Evolutionary conservation across 37 sponge, comb jelly and placozoan species (phyloP).

Genomic region (Beroe forskalii): DNA sequence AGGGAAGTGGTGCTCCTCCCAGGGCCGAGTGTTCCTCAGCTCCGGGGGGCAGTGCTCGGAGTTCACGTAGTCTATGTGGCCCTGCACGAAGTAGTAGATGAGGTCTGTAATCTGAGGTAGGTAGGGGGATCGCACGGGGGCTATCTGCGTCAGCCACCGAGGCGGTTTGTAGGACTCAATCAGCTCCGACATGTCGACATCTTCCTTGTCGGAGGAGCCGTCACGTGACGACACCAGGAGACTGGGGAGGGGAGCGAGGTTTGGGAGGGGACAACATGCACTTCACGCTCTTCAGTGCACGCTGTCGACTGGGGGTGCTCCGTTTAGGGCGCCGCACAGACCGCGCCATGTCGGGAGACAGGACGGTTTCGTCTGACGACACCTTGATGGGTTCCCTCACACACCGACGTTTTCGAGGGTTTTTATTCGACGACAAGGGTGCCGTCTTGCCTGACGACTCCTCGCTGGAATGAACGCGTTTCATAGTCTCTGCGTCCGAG

Average conservation of each 20-base stretch:
- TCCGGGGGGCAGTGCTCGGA: slow-evolving; percentile 22
- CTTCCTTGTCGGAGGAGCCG: not conserved
- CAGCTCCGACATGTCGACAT: not conserved
- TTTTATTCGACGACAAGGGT: not conserved
- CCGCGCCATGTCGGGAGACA: not conserved
- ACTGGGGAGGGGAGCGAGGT: too few relatives aligned
- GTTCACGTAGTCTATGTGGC: slow-evolving; percentile 17
- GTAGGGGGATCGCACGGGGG: slow-evolving; percentile 1
- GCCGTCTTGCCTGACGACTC: not conserved
- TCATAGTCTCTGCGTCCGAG: not conserved
- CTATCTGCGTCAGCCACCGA: slow-evolving; percentile 8
- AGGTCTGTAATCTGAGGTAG: slow-evolving; percentile 14
- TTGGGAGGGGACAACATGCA: too few relatives aligned
- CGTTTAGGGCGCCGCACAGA: not conserved
- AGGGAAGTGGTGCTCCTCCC: not conserved
- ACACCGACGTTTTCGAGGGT: not conserved
- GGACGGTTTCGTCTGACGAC: not conserved
- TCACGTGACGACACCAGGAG: too few relatives aligned
- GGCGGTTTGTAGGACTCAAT: not conserved
- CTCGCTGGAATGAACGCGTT: not conserved
- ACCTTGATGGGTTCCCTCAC: not conserved
- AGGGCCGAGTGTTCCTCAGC: not conserved
- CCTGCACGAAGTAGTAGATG: slow-evolving; percentile 38
- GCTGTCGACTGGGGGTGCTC: not conserved
- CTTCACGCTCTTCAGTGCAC: not conserved